These are phyloP conservation scores for Troides helena DNA, from an alignment of 2,888 invertebrate species.

Conservation along the genomic window DNA sequence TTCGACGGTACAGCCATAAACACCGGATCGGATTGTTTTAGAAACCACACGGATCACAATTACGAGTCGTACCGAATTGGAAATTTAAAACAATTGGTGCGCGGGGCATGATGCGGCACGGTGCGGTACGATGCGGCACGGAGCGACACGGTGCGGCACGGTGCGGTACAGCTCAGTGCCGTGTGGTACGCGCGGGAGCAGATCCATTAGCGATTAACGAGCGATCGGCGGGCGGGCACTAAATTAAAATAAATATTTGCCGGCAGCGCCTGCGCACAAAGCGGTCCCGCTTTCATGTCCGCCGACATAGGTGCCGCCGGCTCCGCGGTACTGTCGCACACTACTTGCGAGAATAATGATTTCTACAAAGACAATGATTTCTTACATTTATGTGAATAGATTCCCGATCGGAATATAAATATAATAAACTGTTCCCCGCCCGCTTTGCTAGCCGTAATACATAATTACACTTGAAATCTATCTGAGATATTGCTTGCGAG, in stretches of 20 bases:
- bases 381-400: too few relatives aligned
- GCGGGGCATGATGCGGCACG: slow-evolving; percentile 29
- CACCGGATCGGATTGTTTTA: slow-evolving; percentile 31
- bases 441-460: too few relatives aligned
- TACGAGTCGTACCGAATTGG: slow-evolving; percentile 31
- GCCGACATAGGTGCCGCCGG: slow-evolving; percentile 76
- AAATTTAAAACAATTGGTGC: slow-evolving; percentile 39
- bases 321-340: slow-evolving; percentile 43
- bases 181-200: slow-evolving; percentile 54
- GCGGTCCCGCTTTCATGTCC: slow-evolving; percentile 61
- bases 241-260: slow-evolving; percentile 81
- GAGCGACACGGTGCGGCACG: slow-evolving; percentile 31
- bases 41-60: slow-evolving; percentile 26
- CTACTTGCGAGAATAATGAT: slow-evolving; percentile 15
- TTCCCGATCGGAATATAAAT: too few relatives aligned
- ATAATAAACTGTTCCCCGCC: too few relatives aligned
- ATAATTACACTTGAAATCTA: too few relatives aligned
- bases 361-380: not conserved
- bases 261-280: slow-evolving; percentile 66
- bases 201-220: slow-evolving; percentile 78
- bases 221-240: slow-evolving; percentile 68
- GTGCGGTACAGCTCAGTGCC: slow-evolving; percentile 29
- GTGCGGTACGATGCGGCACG: slow-evolving; percentile 34
- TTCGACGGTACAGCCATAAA: slow-evolving; percentile 25
- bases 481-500: too few relatives aligned